Evolutionary conservation across 2,113 vertebrate species (phyloP).

Genomic region (Cacatua alba): DNA sequence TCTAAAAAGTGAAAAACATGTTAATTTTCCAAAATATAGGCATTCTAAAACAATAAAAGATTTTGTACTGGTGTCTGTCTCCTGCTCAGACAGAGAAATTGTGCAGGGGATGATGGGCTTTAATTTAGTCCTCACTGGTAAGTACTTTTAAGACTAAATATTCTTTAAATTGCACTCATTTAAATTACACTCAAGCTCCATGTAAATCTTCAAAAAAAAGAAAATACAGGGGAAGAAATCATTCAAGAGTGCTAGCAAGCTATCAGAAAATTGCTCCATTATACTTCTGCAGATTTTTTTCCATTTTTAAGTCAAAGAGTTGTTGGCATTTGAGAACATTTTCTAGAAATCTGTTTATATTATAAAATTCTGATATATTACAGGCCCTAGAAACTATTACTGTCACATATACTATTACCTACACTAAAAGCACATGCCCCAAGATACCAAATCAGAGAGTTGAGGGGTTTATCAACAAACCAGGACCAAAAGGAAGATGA

Average conservation of each 20-base stretch:
- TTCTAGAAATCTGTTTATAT: not conserved
- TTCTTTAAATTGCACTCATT: constrained; percentile 35
- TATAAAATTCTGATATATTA: not conserved
- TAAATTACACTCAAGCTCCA: constrained; percentile 16
- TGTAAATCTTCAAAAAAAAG: not conserved
- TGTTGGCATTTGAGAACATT: not conserved
- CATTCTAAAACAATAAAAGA: not conserved
- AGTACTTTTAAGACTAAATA: constrained; percentile 46
- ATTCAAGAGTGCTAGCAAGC: not conserved
- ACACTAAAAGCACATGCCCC: not conserved
- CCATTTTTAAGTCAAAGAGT: not conserved
- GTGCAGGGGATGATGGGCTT: not conserved
- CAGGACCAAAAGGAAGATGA: not conserved
- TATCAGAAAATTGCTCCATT: constrained; percentile 11
- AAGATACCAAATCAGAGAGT: not conserved
- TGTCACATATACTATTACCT: not conserved
- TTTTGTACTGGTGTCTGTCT: not conserved
- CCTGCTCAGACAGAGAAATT: not conserved
- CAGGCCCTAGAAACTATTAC: not conserved
- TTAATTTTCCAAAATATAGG: not conserved
- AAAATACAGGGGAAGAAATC: not conserved
- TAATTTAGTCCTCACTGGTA: constrained; percentile 31
- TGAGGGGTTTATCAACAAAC: not conserved
- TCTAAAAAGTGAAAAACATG: not conserved
- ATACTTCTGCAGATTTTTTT: not conserved